Base-by-base conservation (phyloP, 2,113 vertebrate species). In the Pipra filicauda region DNA sequence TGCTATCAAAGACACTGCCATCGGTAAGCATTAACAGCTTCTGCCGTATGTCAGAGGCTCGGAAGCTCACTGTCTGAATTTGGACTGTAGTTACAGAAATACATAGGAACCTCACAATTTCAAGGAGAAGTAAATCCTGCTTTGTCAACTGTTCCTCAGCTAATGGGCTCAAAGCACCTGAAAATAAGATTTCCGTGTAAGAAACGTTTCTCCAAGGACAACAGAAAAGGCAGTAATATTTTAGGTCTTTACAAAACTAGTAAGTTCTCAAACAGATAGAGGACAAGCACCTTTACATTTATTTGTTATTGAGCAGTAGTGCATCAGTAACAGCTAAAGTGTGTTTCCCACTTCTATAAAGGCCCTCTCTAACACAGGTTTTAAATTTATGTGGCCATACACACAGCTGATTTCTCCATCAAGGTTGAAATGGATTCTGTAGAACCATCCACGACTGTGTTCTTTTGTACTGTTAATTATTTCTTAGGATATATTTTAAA, bases 81-180 rank as follows among this genome's bases (percentile, higher is more conserved):
- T 93, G 97, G 78, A 95, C 97, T 19, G 98, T 88, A 22, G 98
- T 99, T 48, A 98, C 96, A 46, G 98, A 99, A 52, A 98, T 86
- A 44, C 99, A 99, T 41, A 99, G 97, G 95, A 99, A 99, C 75
- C 98, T 98, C 85, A 99, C 70, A 85, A 97, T 97, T 46, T 98
- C 98, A 33, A 99, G 98, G 72, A 99, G 94, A 52, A 99, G 98
- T 35, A 98, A 95, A 96, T 99, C 99, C 91, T 98, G 98, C n/a
- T 98, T 98, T 74, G 97, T 97, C 81, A 99, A 94, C 67, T 98
- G 97, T 39, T 99, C 98, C 83, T 99, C 98, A 76, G 98, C 97
- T 88, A 99, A 96, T 30, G 98, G 98, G 96, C 98, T 98, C 93
- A 98, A 96, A 31, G 99, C 98, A 96, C 99, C 99, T 99, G 93